Conservation (phyloP, 2,888 invertebrate genomes). For the Molanna angustata region DNA sequence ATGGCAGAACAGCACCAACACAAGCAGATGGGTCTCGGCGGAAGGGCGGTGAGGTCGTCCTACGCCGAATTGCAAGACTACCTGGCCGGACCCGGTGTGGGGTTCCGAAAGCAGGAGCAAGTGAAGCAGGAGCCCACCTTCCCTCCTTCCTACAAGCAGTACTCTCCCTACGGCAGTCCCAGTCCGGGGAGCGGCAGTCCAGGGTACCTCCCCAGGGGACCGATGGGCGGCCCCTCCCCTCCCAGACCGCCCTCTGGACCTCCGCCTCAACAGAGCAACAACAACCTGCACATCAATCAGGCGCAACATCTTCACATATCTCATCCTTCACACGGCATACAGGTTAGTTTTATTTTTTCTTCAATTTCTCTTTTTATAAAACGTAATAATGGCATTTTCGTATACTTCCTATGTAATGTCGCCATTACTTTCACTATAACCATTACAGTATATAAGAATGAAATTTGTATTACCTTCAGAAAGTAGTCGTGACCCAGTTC, state of each 20-base stretch:
- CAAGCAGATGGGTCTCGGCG: constrained; percentile 65
- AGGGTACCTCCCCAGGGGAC: constrained; percentile 44
- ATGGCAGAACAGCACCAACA: constrained; percentile 98
- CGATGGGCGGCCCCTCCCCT: constrained; percentile 42
- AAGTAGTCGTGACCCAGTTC: too few species aligned
- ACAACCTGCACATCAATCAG: constrained; percentile 74
- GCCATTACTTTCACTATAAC: too few species aligned
- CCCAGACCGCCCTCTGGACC: constrained; percentile 42
- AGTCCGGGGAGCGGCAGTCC: constrained; percentile 56
- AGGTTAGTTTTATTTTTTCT: constrained; percentile 53
- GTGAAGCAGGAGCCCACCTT: constrained; percentile 35
- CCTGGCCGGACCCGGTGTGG: constrained; percentile 34
- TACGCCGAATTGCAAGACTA: constrained; percentile 38
- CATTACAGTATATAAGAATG: too few species aligned
- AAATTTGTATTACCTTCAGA: too few species aligned
- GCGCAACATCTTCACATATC: constrained; percentile 84
- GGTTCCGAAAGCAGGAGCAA: constrained; percentile 40
- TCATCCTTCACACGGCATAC: constrained; percentile 77
- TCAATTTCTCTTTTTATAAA: too few species aligned
- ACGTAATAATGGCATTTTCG: too few species aligned
- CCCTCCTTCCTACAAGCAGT: constrained; percentile 55
- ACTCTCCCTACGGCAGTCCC: constrained; percentile 66
- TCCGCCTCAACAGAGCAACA: constrained; percentile 41
- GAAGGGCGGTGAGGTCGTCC: constrained; percentile 42
- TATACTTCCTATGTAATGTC: too few species aligned